Percentiles rank a stretch among this genome's conserved stretches.
These are phyloP conservation scores for Myioborus miniatus DNA, from an alignment of 2,797 vertebrate species.

Conservation along the genomic window DNA sequence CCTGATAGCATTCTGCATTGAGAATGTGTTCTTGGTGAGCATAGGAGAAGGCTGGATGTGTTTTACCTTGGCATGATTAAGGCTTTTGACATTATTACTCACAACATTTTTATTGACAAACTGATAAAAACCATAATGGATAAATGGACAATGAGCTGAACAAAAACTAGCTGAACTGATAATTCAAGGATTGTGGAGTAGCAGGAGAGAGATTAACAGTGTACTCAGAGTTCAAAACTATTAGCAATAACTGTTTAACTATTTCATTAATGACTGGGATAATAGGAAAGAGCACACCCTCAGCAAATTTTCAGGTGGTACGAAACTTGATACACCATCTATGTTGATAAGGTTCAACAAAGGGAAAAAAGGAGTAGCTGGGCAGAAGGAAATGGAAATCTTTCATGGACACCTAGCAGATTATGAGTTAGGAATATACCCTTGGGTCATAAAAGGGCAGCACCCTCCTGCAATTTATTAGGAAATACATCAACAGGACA, in stretches of 20 bases:
- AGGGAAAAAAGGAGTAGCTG: not conserved
- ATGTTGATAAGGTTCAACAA: not conserved
- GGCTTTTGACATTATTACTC: not conserved
- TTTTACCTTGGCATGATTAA: not conserved
- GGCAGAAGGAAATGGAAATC: not conserved
- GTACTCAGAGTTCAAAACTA: not conserved
- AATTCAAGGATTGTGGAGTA: not conserved
- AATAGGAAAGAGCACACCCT: not conserved
- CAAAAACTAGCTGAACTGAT: not conserved
- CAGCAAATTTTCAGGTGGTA: not conserved
- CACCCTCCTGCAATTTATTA: not conserved
- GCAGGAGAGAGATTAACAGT: not conserved
- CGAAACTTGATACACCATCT: not conserved
- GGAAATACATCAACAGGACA: not conserved
- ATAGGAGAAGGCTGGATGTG: not conserved
- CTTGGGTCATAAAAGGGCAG: not conserved
- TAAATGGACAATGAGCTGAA: not conserved
- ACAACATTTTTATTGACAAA: not conserved
- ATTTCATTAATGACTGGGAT: not conserved
- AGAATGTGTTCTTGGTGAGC: not conserved
- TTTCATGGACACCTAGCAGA: not conserved
- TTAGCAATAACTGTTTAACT: not conserved
- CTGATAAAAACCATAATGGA: not conserved
- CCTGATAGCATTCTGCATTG: not conserved
- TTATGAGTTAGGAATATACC: not conserved